Conservation (phyloP, 2,113 vertebrate genomes). For the Mungos mungo region DNA sequence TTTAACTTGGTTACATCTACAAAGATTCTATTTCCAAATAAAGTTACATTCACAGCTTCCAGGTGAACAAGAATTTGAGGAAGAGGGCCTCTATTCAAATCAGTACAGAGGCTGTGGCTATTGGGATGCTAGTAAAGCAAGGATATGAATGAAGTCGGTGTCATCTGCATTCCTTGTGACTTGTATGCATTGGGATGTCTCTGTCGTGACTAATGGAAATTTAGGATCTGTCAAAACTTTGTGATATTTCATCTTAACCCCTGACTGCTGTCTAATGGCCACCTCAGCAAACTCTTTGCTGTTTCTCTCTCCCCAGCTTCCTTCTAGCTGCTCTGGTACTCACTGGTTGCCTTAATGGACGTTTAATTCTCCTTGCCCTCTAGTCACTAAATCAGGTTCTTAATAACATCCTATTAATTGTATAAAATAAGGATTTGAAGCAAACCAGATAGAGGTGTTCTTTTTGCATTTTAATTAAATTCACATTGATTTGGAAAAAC, state of each 20-base stretch:
- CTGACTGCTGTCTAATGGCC: background rate
- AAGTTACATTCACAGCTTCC: background rate
- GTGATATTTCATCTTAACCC: background rate
- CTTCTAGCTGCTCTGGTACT: background rate
- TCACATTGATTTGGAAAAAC: conserved; percentile 71
- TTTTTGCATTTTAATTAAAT: conserved; percentile 77
- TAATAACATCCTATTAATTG: conserved; percentile 73
- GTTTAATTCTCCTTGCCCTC: conserved; percentile 28
- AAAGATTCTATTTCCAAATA: background rate
- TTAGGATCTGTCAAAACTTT: conserved; percentile 19
- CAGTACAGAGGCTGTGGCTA: background rate
- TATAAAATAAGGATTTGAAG: conserved; percentile 71
- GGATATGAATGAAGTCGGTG: background rate
- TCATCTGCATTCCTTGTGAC: background rate
- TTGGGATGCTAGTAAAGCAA: background rate
- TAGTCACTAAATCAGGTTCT: conserved; percentile 67
- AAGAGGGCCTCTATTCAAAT: fast-evolving
- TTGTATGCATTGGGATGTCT: background rate
- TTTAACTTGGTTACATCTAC: background rate
- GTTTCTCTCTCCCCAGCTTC: background rate
- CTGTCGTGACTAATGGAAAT: conserved; percentile 32
- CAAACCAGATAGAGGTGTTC: background rate
- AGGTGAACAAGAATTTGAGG: background rate
- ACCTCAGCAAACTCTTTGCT: background rate
- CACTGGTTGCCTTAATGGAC: background rate